phyloP scores from a whole-genome alignment of 2,797 vertebrate species.

The Mormyrus proboscirostris region DNA sequence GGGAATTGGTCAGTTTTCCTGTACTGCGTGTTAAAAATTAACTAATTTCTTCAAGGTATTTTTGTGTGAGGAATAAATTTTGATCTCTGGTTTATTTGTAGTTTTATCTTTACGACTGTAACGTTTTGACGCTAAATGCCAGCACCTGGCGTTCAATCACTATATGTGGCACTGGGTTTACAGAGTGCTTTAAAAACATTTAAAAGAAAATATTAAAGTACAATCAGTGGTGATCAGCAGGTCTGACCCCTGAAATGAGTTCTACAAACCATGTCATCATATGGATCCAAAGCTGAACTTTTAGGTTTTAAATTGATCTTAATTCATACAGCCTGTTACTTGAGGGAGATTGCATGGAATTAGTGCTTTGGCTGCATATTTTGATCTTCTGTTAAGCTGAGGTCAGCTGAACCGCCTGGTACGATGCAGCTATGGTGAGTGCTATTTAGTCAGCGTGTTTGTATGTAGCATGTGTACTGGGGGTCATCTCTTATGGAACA shows the following conservation, averaged over 20 bases:
- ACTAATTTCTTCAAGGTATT: not conserved
- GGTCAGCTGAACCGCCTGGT: conserved; percentile 62
- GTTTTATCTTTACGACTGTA: not conserved
- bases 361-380: not conserved
- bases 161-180: not conserved
- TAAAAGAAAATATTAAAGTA: not conserved
- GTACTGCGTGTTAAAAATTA: not conserved
- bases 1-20: not conserved
- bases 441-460: conserved; percentile 56
- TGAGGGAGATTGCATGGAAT: not conserved
- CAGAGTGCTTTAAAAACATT: not conserved
- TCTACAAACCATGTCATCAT: not conserved
- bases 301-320: not conserved
- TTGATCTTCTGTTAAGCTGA: conserved; percentile 26
- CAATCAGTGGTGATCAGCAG: not conserved
- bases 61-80: not conserved
- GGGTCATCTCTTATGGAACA: not conserved
- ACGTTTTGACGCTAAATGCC: not conserved
- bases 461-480: not conserved
- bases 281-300: not conserved
- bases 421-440: conserved; percentile 58
- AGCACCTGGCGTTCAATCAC: not conserved
- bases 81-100: not conserved
- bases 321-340: not conserved
- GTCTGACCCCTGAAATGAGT: not conserved